Base-by-base conservation (phyloP, 2,888 invertebrate species). In the Lacanobia wlatinum region DNA sequence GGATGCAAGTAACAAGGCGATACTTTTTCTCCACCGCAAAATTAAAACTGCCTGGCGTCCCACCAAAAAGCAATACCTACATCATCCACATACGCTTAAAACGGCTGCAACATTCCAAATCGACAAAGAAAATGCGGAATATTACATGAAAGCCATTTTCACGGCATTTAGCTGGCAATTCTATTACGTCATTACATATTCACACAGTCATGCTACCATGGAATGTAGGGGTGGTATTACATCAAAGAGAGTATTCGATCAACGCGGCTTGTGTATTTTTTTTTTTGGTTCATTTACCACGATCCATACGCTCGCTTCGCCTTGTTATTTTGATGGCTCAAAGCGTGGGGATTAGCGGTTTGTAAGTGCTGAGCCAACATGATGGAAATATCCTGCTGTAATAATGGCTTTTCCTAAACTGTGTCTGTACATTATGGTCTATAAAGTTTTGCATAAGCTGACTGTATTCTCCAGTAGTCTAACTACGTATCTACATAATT, bases 241-340 rank as follows among this genome's bases (percentile, higher is more conserved):
- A 93, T 93, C 93, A 93, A 92, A 93, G 91, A 89, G 88, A 88
- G 89, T 89, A 90, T 93, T 93, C 93, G 91, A 94, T 94, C 92
- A 91, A 88, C 90, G 91, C 86, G 89, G 87, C 87, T 83, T 87
- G 88, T 85, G 84, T 83, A 83, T 94, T 91, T 94, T 88, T 94
- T 88, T 93, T 86, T 93, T 93, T 93, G 94, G 92, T 94, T 94
- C 94, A 93, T 94, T 94, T 94, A 90, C 91, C 87, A 87, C 87
- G 89, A 84, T 88, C 91, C 92, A 90, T 92, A 91, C 90, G 93
- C 88, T 89, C 82, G 87, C 83, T 69, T 88, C 82, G 74, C 71
- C 80, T 87, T 86, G 83, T 83, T 83, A 74, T 84, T 72, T 61
- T 69, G 65, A 70, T 83, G 83, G 76, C 38, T 76, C 65, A 85